Conservation (phyloP, 2,113 vertebrate genomes). For the Halcyon senegalensis region DNA sequence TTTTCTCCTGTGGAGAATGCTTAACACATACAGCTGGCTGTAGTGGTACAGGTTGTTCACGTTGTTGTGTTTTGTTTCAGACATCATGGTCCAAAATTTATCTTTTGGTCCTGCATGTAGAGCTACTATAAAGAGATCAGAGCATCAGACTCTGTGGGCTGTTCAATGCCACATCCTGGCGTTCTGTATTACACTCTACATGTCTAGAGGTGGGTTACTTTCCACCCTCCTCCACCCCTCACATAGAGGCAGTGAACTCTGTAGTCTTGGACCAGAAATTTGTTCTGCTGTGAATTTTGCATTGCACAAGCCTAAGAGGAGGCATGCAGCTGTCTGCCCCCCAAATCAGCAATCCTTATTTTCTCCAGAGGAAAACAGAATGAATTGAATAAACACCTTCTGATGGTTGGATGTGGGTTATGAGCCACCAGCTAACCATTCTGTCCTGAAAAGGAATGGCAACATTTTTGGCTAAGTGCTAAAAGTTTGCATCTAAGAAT, state of each 20-base stretch:
- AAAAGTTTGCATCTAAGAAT: background rate
- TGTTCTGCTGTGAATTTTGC: background rate
- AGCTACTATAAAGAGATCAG: background rate
- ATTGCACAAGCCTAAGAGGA: background rate
- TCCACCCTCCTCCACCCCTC: background rate
- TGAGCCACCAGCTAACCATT: background rate
- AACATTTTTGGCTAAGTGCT: background rate
- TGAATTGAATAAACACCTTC: background rate
- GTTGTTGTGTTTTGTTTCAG: background rate
- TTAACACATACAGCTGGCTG: background rate
- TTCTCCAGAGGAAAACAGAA: background rate
- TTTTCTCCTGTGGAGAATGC: background rate
- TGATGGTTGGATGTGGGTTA: background rate
- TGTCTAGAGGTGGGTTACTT: background rate
- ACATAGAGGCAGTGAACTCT: background rate
- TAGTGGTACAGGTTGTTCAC: background rate
- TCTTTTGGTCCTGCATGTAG: background rate
- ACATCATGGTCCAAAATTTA: background rate
- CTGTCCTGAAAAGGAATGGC: background rate
- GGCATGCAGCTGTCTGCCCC: background rate
- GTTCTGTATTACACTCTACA: fast-evolving
- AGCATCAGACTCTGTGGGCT: background rate
- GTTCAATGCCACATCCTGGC: background rate
- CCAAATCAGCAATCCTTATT: background rate
- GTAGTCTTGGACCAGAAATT: background rate